Evolutionary conservation across 2,113 vertebrate species (phyloP).

Genomic region (Notothenia coriiceps): DNA sequence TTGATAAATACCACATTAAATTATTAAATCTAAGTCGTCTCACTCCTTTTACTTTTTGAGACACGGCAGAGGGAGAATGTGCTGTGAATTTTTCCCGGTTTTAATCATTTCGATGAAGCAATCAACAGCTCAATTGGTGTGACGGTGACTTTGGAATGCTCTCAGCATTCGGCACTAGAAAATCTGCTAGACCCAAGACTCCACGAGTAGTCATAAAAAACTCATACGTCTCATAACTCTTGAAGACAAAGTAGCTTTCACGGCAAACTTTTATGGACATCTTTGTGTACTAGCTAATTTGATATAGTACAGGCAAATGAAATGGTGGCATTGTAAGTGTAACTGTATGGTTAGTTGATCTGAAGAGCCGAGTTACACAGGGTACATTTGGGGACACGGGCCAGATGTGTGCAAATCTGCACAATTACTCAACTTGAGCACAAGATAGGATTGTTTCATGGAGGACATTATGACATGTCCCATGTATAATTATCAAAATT

Average conservation of each 20-base stretch:
- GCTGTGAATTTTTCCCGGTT: slow-evolving; percentile 52
- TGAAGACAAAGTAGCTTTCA: slow-evolving; percentile 58
- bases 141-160: slow-evolving; percentile 73
- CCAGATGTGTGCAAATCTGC: slow-evolving; percentile 12
- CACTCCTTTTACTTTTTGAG: slow-evolving; percentile 5
- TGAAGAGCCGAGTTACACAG: neutral
- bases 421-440: neutral
- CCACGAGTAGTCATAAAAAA: slow-evolving; percentile 63
- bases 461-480: neutral
- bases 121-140: slow-evolving; percentile 69
- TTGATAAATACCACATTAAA: slow-evolving; percentile 30
- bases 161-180: slow-evolving; percentile 46
- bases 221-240: slow-evolving; percentile 69
- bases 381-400: slow-evolving; percentile 5
- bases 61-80: slow-evolving; percentile 23
- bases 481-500: slow-evolving; percentile 11
- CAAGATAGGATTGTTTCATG: neutral
- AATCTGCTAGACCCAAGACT: slow-evolving; percentile 60
- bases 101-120: slow-evolving; percentile 75
- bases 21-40: slow-evolving; percentile 20
- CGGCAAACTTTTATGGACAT: slow-evolving; percentile 49
- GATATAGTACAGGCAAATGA: slow-evolving; percentile 51
- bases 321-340: slow-evolving; percentile 16
- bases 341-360: slow-evolving; percentile 1
- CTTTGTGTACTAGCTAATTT: slow-evolving; percentile 41